These are phyloP conservation scores for Tetramorium parvispinum DNA, from an alignment of 1,140 invertebrate genomes.

Conservation along the genomic window DNA sequence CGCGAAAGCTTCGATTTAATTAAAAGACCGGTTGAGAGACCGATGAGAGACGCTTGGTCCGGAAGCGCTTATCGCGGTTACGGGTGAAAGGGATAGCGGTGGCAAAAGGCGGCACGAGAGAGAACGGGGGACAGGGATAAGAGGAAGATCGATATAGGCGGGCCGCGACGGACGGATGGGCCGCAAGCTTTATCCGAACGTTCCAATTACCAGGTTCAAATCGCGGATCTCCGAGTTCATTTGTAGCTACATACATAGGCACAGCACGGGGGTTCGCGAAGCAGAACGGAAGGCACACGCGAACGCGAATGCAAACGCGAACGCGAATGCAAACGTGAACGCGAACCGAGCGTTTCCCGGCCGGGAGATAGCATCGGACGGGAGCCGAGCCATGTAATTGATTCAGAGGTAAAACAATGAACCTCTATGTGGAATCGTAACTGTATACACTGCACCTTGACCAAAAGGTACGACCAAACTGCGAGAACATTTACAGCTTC, in stretches of 20 bases:
- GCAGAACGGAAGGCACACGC: constrained; percentile 67
- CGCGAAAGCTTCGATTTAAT: constrained; percentile 68
- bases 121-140: not conserved
- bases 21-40: constrained; percentile 57
- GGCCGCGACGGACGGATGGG: constrained; percentile 58
- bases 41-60: constrained; percentile 56
- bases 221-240: constrained; percentile 69
- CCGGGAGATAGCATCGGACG: constrained; percentile 80
- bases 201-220: constrained; percentile 73
- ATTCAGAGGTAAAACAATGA: constrained; percentile 83
- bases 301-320: constrained; percentile 45
- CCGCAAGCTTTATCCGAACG: constrained; percentile 73
- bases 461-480: constrained; percentile 43
- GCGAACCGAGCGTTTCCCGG: constrained; percentile 54
- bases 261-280: constrained; percentile 41
- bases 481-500: constrained; percentile 64
- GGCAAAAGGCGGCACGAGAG: not conserved
- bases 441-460: constrained; percentile 61
- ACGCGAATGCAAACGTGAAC: constrained; percentile 26
- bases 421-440: constrained; percentile 76
- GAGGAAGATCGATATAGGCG: constrained; percentile 64
- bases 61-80: constrained; percentile 60
- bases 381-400: constrained; percentile 82
- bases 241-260: constrained; percentile 57
- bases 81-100: constrained; percentile 8